Evolutionary conservation across 2,797 vertebrate genomes (phyloP).

Genomic region (Rhinatrema bivittatum): DNA sequence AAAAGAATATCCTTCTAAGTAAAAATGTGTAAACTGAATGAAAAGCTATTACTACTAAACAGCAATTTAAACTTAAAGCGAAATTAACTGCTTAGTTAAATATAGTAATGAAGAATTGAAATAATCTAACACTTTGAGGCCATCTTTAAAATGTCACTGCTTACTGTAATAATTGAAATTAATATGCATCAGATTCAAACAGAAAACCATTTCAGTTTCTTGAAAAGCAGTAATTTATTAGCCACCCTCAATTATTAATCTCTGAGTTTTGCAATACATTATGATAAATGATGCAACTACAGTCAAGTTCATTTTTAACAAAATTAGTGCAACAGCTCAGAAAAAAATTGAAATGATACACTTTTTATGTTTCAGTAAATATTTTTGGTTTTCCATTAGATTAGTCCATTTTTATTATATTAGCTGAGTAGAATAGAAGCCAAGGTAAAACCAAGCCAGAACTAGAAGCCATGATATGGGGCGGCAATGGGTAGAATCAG

Average conservation of each 20-base stretch:
- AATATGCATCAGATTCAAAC: background rate
- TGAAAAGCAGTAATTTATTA: slow-evolving; percentile 24
- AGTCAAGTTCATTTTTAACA: background rate
- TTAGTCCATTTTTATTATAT: too few relatives aligned
- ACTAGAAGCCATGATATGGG: too few relatives aligned
- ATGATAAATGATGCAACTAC: background rate
- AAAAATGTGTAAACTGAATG: slow-evolving; percentile 17
- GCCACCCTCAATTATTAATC: slow-evolving; percentile 3
- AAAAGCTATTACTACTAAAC: slow-evolving; percentile 3
- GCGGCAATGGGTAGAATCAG: too few relatives aligned
- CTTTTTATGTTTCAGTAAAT: too few relatives aligned
- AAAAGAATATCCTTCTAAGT: slow-evolving; percentile 2
- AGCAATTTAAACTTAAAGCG: background rate
- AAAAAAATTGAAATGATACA: too few relatives aligned
- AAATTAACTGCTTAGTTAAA: slow-evolving; percentile 17
- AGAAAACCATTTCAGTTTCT: slow-evolving; percentile 4
- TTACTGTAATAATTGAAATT: slow-evolving; percentile 13
- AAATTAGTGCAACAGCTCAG: background rate
- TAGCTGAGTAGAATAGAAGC: too few relatives aligned
- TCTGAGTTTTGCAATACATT: slow-evolving; percentile 15
- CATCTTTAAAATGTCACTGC: slow-evolving; percentile 9
- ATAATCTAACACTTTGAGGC: slow-evolving; percentile 1
- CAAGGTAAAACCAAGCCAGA: too few relatives aligned
- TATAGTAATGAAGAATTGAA: background rate
- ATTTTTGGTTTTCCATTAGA: too few relatives aligned